These are phyloP conservation scores for Tineola bisselliella DNA, from an alignment of 2,888 invertebrate genomes.

Conservation along the genomic window DNA sequence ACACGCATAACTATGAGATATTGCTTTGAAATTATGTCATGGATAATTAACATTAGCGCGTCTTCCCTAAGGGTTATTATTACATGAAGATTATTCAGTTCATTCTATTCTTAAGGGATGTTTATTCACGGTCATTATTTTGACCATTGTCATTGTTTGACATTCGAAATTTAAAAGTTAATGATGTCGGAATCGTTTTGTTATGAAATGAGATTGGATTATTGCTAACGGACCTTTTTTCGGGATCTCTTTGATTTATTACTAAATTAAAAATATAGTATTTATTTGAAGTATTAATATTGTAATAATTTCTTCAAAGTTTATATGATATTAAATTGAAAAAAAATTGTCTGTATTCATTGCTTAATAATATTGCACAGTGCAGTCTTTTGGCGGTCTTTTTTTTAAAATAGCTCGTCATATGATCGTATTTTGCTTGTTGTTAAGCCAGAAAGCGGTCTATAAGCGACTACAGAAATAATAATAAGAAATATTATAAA, in stretches of 20 bases:
- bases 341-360: no score
- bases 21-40: conserved; percentile 40
- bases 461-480: no score
- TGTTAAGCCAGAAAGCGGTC: no score
- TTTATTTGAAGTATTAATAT: no score
- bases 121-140: conserved; percentile 67
- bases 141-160: conserved; percentile 61
- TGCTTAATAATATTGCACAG: no score
- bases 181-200: conserved; percentile 36
- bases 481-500: no score
- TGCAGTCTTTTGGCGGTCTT: no score
- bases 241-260: not conserved
- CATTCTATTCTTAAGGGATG: not conserved
- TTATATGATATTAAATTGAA: no score
- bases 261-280: no score
- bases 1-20: conserved; percentile 4
- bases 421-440: no score
- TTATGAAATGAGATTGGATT: conserved; percentile 48
- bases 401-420: no score
- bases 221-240: not conserved
- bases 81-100: conserved; percentile 2
- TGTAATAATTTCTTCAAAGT: no score
- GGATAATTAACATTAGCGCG: conserved; percentile 44
- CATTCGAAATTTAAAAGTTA: conserved; percentile 53
- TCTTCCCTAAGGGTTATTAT: not conserved